Evolutionary conservation across 2,888 invertebrate genomes (phyloP).

Genomic region (Phengaris arion): DNA sequence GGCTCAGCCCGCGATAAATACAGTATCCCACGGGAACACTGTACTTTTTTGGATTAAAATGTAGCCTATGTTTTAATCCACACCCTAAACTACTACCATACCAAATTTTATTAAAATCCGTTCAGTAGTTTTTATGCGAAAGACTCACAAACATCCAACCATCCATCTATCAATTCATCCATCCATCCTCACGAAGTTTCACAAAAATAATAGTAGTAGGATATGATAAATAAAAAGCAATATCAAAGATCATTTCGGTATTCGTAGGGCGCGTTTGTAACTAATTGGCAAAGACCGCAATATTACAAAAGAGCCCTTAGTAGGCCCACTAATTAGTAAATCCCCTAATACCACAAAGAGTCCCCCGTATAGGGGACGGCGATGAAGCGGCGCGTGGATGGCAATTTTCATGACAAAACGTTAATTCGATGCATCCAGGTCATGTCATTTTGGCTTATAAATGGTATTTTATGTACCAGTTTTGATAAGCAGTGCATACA

Average conservation of each 20-base stretch:
- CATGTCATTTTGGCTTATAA: conserved; percentile 11
- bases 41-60: too few species aligned
- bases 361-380: background rate
- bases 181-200: too few species aligned
- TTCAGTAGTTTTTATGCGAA: too few species aligned
- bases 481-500: background rate
- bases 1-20: too few species aligned
- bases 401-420: conserved; percentile 1
- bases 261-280: conserved; percentile 1
- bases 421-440: background rate
- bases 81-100: background rate
- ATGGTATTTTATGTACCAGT: background rate
- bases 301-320: background rate
- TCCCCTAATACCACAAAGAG: conserved; percentile 2
- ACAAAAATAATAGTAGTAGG: background rate
- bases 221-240: background rate
- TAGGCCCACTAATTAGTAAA: conserved; percentile 9
- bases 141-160: too few species aligned
- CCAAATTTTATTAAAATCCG: background rate
- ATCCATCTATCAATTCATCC: too few species aligned
- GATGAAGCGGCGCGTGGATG: background rate
- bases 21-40: too few species aligned
- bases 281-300: background rate
- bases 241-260: conserved; percentile 6
- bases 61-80: too few species aligned